phyloP scores from a whole-genome alignment of 1,140 invertebrate species.

The Euwallacea fornicatus region DNA sequence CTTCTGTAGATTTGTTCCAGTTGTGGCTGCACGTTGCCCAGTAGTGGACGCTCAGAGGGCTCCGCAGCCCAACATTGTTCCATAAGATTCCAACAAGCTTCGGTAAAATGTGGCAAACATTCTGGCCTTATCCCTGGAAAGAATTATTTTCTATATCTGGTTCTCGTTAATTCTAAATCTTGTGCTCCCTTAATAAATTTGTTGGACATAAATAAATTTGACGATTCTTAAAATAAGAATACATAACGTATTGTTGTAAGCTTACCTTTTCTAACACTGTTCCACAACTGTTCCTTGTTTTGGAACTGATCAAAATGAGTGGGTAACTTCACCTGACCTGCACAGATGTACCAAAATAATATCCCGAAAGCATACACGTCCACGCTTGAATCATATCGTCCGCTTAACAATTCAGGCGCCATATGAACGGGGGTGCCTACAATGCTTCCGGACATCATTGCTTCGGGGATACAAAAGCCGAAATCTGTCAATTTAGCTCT shows the following conservation, averaged over 20 bases:
- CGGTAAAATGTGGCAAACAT: constrained; percentile 70
- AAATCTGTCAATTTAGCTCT: constrained; percentile 86
- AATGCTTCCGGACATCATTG: constrained; percentile 86
- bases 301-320: constrained; percentile 82
- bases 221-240: neutral
- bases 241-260: neutral
- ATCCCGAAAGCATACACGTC: constrained; percentile 93
- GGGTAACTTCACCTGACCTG: constrained; percentile 79
- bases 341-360: constrained; percentile 89
- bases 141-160: constrained; percentile 21
- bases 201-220: neutral
- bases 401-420: constrained; percentile 85
- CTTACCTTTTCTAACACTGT: constrained; percentile 78
- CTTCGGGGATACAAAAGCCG: constrained; percentile 89
- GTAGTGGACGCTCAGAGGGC: constrained; percentile 70
- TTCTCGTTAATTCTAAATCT: too few species aligned
- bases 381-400: constrained; percentile 81
- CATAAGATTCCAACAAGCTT: constrained; percentile 85
- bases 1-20: constrained; percentile 59
- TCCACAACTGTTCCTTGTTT: constrained; percentile 89
- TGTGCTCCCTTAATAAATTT: neutral
- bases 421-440: constrained; percentile 91
- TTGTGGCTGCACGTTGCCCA: constrained; percentile 74
- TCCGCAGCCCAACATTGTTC: constrained; percentile 82
- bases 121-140: constrained; percentile 72